phyloP scores from a whole-genome alignment of 2,113 vertebrate genomes.

The Siniperca knerii region DNA sequence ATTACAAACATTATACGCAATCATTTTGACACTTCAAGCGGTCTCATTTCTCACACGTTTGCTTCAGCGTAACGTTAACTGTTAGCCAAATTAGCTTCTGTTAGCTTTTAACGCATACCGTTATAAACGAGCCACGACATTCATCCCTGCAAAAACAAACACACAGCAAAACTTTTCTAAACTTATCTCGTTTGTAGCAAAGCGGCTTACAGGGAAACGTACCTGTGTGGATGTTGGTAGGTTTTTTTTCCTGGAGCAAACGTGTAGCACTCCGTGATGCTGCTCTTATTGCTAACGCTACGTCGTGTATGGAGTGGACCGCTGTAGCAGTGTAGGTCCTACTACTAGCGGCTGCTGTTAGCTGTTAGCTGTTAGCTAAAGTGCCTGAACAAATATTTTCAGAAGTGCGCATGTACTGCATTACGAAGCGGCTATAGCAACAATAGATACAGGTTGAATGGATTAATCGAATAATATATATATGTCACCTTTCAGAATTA shows the following conservation, averaged over 20 bases:
- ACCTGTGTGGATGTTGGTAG: conserved; percentile 25
- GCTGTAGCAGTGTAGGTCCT: neutral
- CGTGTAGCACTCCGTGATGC: neutral
- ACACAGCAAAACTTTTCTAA: neutral
- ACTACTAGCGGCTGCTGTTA: conserved; percentile 20
- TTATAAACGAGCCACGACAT: neutral
- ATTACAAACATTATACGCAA: too few species aligned
- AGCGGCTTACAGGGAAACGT: accelerated
- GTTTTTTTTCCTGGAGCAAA: too few species aligned
- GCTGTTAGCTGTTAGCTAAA: conserved; percentile 40
- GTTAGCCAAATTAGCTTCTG: conserved; percentile 64
- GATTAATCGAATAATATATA: neutral
- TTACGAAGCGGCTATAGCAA: neutral
- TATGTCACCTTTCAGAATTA: neutral
- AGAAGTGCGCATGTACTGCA: conserved; percentile 32
- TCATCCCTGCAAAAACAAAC: neutral
- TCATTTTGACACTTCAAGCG: neutral
- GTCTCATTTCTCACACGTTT: neutral
- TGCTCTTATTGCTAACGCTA: conserved; percentile 24
- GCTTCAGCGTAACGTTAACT: neutral
- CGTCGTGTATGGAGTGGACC: conserved; percentile 5
- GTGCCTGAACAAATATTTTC: neutral
- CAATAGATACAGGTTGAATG: neutral
- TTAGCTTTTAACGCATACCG: conserved; percentile 34
- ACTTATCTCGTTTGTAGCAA: accelerated